phyloP scores from a whole-genome alignment of 2,113 vertebrate genomes.

The Ifrita kowaldi region DNA sequence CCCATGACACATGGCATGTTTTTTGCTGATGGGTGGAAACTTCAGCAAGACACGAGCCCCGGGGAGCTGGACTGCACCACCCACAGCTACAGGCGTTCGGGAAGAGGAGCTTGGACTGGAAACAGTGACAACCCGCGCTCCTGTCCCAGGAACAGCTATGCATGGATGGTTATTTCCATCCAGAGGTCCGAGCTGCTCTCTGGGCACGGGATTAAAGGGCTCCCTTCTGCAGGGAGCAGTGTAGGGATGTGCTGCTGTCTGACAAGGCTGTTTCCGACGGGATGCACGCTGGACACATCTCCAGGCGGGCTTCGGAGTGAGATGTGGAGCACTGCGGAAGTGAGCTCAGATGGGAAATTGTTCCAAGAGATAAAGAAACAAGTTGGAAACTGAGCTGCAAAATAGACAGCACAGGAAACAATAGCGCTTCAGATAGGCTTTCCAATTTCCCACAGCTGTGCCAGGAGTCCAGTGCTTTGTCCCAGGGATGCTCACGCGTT shows the following conservation, averaged over 20 bases:
- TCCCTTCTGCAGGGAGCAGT: not conserved
- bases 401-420: constrained; percentile 65
- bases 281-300: not conserved
- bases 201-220: not conserved
- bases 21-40: not conserved
- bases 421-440: constrained; percentile 55
- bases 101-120: not conserved
- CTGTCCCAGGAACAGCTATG: not conserved
- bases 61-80: not conserved
- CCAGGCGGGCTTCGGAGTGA: rapidly evolving
- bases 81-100: not conserved
- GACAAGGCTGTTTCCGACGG: not conserved
- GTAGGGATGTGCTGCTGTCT: not conserved
- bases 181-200: not conserved
- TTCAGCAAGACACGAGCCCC: not conserved
- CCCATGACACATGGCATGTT: not conserved
- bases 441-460: constrained; percentile 27
- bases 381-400: constrained; percentile 35
- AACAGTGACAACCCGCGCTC: rapidly evolving
- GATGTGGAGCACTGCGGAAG: not conserved
- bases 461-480: not conserved
- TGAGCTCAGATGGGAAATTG: constrained; percentile 57
- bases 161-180: not conserved
- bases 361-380: constrained; percentile 53
- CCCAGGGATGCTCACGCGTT: not conserved